These are phyloP conservation scores for Scrobipalpa atriplicella DNA, from an alignment of 2,888 invertebrate species.

Conservation along the genomic window DNA sequence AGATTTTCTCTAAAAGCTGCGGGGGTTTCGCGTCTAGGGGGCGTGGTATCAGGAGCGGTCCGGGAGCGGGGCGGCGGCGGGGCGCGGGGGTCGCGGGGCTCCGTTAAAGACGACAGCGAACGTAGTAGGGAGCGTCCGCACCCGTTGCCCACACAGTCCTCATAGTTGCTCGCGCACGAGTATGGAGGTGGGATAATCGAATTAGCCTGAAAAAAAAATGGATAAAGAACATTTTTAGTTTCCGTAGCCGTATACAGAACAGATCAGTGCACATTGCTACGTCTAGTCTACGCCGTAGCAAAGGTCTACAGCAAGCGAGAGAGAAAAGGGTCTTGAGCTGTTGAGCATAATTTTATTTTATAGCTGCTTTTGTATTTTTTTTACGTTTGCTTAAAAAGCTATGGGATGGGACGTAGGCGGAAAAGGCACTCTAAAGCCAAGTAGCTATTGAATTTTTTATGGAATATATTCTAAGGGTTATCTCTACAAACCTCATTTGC, in stretches of 20 bases:
- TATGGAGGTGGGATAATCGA: slow-evolving; percentile 92
- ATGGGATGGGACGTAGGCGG: too few relatives aligned
- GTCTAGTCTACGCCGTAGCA: neutral
- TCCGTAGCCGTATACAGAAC: too few relatives aligned
- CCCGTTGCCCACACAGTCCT: slow-evolving; percentile 79
- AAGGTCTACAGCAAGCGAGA: neutral
- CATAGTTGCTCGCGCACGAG: slow-evolving; percentile 89
- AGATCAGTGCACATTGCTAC: neutral
- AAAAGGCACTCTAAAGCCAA: too few relatives aligned
- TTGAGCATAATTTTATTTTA: too few relatives aligned
- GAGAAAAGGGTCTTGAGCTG: too few relatives aligned
- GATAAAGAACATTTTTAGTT: too few relatives aligned
- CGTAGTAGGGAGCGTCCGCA: slow-evolving; percentile 78
- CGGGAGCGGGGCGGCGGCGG: slow-evolving; percentile 37
- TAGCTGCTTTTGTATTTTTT: too few relatives aligned
- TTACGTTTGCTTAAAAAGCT: too few relatives aligned
- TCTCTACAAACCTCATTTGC: slow-evolving; percentile 86
- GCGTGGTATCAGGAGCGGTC: slow-evolving; percentile 46
- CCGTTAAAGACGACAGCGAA: slow-evolving; percentile 84
- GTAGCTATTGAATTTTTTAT: neutral
- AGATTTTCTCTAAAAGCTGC: slow-evolving; percentile 64
- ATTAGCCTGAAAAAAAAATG: slow-evolving; percentile 82
- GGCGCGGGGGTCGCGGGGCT: slow-evolving; percentile 51
- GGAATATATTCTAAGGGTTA: neutral
- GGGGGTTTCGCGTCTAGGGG: slow-evolving; percentile 42